phyloP scores from a whole-genome alignment of 2,113 vertebrate species.

The Macaca mulatta region DNA sequence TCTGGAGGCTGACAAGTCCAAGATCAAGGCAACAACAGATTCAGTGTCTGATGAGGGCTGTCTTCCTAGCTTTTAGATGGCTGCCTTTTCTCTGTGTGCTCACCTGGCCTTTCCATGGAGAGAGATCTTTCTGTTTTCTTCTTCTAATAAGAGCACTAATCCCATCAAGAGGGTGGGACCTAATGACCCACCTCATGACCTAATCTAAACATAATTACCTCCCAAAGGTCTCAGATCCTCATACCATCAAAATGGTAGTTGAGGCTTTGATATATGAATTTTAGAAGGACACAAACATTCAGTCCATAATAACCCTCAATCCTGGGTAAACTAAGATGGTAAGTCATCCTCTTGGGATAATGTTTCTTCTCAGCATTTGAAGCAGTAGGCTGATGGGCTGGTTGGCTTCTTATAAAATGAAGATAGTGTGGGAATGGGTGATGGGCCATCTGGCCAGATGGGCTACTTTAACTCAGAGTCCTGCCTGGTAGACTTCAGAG shows the following conservation, averaged over 20 bases:
- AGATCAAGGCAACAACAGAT: not conserved
- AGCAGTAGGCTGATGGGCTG: not conserved
- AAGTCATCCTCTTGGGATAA: not conserved
- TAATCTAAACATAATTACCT: not conserved
- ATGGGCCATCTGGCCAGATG: not conserved
- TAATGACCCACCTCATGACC: not conserved
- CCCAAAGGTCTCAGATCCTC: not conserved
- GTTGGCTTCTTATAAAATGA: conserved; percentile 2
- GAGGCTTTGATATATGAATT: not conserved
- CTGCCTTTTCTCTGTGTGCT: not conserved
- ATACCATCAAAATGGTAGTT: not conserved
- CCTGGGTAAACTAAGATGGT: not conserved
- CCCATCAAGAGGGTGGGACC: not conserved
- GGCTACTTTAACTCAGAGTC: not conserved
- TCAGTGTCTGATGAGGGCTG: not conserved
- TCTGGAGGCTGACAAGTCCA: not conserved
- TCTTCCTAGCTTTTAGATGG: not conserved
- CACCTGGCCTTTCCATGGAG: not conserved
- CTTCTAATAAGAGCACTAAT: not conserved
- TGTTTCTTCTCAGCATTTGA: not conserved
- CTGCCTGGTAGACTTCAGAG: not conserved
- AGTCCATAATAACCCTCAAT: not conserved
- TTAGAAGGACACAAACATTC: not conserved
- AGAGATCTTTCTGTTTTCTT: not conserved
- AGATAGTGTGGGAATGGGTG: not conserved